phyloP scores from a whole-genome alignment of 2,797 vertebrate species.

The Octomys mimax region DNA sequence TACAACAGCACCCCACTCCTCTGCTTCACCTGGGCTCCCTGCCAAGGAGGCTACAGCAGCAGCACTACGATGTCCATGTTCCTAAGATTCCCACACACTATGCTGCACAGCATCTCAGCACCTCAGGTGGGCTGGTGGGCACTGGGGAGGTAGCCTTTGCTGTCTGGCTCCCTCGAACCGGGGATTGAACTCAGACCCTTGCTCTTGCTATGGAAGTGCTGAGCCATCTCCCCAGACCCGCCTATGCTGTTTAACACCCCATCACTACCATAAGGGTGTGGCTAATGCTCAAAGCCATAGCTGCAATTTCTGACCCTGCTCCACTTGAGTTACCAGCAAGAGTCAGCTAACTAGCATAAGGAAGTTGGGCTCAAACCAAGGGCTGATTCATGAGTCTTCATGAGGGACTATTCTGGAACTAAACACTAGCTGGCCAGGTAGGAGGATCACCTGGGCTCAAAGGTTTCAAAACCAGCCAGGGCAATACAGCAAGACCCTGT shows the following conservation, averaged over 20 bases:
- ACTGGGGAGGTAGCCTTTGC: neutral
- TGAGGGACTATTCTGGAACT: neutral
- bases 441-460: neutral
- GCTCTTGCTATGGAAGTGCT: too few species aligned
- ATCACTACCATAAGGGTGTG: neutral
- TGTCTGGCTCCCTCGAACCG: neutral
- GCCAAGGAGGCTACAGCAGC: neutral
- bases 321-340: neutral
- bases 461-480: neutral
- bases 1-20: too few species aligned
- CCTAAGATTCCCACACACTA: neutral
- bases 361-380: neutral
- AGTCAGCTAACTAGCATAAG: neutral
- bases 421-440: neutral
- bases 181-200: too few species aligned
- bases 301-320: neutral
- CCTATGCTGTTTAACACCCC: neutral
- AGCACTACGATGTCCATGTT: accelerated
- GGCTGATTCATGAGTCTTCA: neutral
- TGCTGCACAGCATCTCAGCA: neutral
- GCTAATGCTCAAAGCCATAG: neutral
- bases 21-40: neutral
- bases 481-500: neutral
- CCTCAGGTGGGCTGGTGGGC: accelerated
- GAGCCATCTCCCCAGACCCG: too few species aligned